Evolutionary conservation across 2,797 vertebrate species (phyloP), one percentile per base, ranked within the genome.

Genomic region (Sebastes nivosus): DNA sequence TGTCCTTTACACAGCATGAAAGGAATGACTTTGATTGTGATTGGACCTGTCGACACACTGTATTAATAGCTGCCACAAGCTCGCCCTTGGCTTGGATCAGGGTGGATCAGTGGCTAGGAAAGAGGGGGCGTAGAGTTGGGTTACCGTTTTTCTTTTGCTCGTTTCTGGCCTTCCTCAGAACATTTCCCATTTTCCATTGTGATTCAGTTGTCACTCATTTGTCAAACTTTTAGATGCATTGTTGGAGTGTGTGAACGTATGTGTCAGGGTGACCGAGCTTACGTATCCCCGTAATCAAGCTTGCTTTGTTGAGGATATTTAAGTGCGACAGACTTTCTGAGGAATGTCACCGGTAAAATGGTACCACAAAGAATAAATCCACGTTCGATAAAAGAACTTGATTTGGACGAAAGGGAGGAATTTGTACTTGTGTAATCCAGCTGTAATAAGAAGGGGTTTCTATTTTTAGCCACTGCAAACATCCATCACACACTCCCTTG

Each of bases 51-150:
- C 90, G 81, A 83, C 94, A 87, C 83, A 32, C 67, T 84, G 75
- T 95, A 95, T 94, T 93, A 95, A 94, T 93, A 95, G 92, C 81
- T 67, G 87, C 90, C 86, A 87, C 79, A 12, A 82, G 84, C 67
- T 76, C 46, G 58, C 77, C 86, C 88, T 88, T 81, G 77, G 74
- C 84, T 87, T 25, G 60, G 80, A 84, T 87, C 71, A 74, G 77
- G 71, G 63, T 81, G 80, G 80, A 79, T 80, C 30, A 34, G 76
- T 68, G 73, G 63, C 82, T 57, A 1, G 9, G 54, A 72, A 55
- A 57, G 52, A 30, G 55, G 63, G 71, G 80, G 42, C 75, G 4
- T 25, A 70, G 73, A 58, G 67, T 72, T 67, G 66, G 64, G 77
- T 72, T 77, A 30, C 68, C 2, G 25, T 46, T 73, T 76, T 74